Evolutionary conservation across 1,140 invertebrate genomes (phyloP).

Genomic region (Drosophila rhopaloa): DNA sequence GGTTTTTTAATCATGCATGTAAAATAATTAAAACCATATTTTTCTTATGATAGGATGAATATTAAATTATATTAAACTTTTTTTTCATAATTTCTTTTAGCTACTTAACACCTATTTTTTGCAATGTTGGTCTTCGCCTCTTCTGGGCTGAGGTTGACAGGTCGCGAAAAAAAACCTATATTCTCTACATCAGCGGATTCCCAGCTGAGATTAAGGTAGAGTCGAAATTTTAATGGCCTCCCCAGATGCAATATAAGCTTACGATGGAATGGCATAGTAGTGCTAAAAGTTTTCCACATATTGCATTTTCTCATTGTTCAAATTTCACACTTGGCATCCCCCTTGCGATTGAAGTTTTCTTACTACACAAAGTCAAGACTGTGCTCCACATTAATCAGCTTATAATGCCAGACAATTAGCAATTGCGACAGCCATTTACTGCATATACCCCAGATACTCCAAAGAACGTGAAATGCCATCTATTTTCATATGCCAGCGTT

Average conservation of each 20-base stretch:
- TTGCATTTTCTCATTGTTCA: slow-evolving; percentile 1
- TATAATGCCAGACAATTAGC: slow-evolving; percentile 55
- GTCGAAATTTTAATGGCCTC: slow-evolving; percentile 75
- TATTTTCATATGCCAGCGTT: slow-evolving; percentile 68
- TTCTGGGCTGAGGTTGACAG: slow-evolving; percentile 31
- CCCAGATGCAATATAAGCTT: slow-evolving; percentile 43
- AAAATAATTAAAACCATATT: no score
- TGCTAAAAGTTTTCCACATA: slow-evolving; percentile 21
- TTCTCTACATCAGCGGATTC: slow-evolving; percentile 17
- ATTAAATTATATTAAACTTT: neutral
- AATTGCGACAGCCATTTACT: slow-evolving; percentile 56
- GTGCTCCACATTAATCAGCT: slow-evolving; percentile 45
- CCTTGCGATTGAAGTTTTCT: slow-evolving; percentile 17
- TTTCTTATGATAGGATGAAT: no score
- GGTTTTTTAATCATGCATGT: no score
- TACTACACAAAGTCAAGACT: slow-evolving; percentile 5
- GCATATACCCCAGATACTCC: slow-evolving; percentile 33
- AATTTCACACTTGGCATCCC: slow-evolving; percentile 5
- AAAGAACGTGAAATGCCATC: slow-evolving; percentile 43
- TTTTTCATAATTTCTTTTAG: neutral
- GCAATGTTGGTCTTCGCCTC: slow-evolving; percentile 16
- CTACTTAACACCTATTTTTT: neutral
- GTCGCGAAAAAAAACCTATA: slow-evolving; percentile 18
- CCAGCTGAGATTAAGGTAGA: slow-evolving; percentile 40
- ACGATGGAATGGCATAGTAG: slow-evolving; percentile 3